Evolutionary conservation across 1,140 invertebrate species (phyloP).

Genomic region (Diuraphis noxia): DNA sequence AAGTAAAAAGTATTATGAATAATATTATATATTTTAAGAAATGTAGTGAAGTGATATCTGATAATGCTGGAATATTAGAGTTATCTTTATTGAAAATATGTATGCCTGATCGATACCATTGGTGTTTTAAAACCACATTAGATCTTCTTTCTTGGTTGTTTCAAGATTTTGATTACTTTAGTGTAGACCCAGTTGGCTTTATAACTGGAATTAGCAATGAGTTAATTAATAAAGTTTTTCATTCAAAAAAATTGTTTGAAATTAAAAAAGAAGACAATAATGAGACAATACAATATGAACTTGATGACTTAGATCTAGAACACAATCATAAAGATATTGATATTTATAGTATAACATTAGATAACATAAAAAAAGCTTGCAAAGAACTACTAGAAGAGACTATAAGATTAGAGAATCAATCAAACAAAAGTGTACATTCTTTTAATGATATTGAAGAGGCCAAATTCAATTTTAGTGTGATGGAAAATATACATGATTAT

Average conservation of each 20-base stretch:
- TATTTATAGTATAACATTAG: conserved; percentile 21
- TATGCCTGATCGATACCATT: conserved; percentile 24
- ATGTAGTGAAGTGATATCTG: conserved; percentile 1
- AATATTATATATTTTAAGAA: conserved; percentile 17
- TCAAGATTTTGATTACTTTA: conserved; percentile 21
- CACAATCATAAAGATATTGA: not conserved
- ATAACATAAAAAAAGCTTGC: not conserved
- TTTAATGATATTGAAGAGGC: not conserved
- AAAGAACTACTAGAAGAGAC: not conserved
- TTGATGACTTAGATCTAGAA: not conserved
- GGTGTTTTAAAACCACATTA: not conserved
- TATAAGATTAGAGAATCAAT: not conserved
- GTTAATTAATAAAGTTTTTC: not conserved
- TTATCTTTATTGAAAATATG: conserved; percentile 24
- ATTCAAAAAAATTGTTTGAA: not conserved
- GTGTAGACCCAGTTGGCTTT: not conserved
- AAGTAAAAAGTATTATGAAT: not conserved
- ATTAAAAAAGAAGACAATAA: not conserved
- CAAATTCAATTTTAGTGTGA: not conserved
- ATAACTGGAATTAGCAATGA: not conserved
- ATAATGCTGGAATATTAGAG: conserved; percentile 31
- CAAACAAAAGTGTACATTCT: not conserved
- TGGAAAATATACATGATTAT: conserved; percentile 18
- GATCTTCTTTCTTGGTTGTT: conserved; percentile 29
- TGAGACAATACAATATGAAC: not conserved